Evolutionary conservation across 2,888 invertebrate genomes (phyloP).

Genomic region (Lingula anatina): DNA sequence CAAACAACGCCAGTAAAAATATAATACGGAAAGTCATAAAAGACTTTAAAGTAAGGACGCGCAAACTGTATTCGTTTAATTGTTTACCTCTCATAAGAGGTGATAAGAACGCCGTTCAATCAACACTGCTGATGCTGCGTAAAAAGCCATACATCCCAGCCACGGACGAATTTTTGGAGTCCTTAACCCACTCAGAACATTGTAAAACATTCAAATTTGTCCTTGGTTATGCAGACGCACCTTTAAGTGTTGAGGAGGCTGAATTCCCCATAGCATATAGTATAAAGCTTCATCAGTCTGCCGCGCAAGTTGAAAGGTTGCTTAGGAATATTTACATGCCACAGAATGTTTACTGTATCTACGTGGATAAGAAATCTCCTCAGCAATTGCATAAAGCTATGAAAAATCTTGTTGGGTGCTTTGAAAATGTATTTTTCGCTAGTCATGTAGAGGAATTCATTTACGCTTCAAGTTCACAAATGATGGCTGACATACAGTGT

Average conservation of each 20-base stretch:
- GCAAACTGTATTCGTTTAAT: no score
- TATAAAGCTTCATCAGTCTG: slow-evolving; percentile 11
- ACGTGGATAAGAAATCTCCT: slow-evolving; percentile 12
- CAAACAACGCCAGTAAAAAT: no score
- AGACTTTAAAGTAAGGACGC: no score
- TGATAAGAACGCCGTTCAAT: no score
- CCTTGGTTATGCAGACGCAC: slow-evolving; percentile 9
- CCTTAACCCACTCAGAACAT: slow-evolving; percentile 4
- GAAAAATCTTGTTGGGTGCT: slow-evolving; percentile 5
- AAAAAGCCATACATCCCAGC: no score
- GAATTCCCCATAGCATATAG: slow-evolving; percentile 12
- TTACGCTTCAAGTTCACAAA: slow-evolving; percentile 10
- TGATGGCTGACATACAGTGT: slow-evolving; percentile 14
- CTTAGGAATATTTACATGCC: slow-evolving; percentile 13
- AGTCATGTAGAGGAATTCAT: slow-evolving; percentile 7
- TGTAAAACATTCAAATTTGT: slow-evolving; percentile 10
- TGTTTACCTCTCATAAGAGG: no score
- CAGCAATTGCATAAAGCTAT: slow-evolving; percentile 2
- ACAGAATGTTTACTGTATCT: slow-evolving; percentile 18
- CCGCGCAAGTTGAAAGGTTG: slow-evolving; percentile 12
- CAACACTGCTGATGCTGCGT: no score
- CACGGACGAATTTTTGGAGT: no score
- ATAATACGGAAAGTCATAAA: no score
- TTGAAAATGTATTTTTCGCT: slow-evolving; percentile 13
- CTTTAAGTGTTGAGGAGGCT: background rate